phyloP scores from a whole-genome alignment of 2,113 vertebrate species.

The Pseudois nayaur region DNA sequence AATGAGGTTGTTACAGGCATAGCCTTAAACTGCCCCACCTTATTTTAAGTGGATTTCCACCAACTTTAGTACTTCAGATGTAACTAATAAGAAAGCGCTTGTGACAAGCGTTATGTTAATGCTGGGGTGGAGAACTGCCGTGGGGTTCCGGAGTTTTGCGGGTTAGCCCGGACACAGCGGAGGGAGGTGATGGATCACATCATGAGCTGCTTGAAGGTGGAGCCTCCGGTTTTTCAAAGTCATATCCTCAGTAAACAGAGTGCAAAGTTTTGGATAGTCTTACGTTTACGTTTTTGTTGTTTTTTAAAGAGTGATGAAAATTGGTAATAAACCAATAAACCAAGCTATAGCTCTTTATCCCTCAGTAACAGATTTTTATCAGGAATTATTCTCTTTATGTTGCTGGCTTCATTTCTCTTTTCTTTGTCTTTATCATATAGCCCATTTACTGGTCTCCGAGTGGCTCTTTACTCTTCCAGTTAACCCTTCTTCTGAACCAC shows the following conservation, averaged over 20 bases:
- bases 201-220: not conserved
- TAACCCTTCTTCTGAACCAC: not conserved
- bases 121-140: not conserved
- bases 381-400: not conserved
- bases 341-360: not conserved
- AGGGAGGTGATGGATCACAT: not conserved
- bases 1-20: too few species aligned
- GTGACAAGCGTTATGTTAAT: not conserved
- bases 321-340: not conserved
- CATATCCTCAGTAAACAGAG: not conserved
- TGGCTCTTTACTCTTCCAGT: not conserved
- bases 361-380: not conserved
- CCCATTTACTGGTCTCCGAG: not conserved
- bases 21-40: not conserved
- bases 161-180: not conserved
- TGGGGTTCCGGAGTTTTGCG: not conserved
- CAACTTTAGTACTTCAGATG: not conserved
- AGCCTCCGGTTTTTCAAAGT: not conserved
- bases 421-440: not conserved
- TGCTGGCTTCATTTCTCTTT: not conserved
- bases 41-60: not conserved
- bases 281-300: not conserved
- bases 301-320: not conserved
- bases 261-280: not conserved
- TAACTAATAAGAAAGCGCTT: not conserved